Evolutionary conservation across 1,140 invertebrate species (phyloP).

Genomic region (Araneus ventricosus): DNA sequence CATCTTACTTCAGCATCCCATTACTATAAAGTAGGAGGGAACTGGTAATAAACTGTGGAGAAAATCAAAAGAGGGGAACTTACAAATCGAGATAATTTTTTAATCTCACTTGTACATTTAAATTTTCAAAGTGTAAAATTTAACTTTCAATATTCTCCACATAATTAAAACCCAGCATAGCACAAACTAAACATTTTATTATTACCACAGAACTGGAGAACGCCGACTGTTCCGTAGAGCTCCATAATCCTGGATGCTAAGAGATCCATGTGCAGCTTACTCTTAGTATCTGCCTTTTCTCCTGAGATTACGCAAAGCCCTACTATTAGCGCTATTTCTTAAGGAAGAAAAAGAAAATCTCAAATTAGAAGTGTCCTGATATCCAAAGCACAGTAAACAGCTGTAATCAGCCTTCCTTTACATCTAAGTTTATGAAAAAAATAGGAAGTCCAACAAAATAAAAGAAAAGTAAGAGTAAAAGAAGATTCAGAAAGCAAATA

Average conservation of each 20-base stretch:
- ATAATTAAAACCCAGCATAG: constrained; percentile 75
- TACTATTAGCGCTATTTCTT: constrained; percentile 72
- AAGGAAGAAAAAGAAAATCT: constrained; percentile 74
- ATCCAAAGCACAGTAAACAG: constrained; percentile 69
- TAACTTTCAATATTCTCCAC: constrained; percentile 75
- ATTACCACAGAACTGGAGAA: constrained; percentile 71
- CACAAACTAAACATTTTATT: constrained; percentile 74
- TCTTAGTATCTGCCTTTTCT: constrained; percentile 48
- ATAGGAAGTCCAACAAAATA: not conserved
- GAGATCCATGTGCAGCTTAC: constrained; percentile 45
- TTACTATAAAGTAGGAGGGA: constrained; percentile 66
- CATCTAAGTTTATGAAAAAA: constrained; percentile 33
- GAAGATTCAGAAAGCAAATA: not conserved
- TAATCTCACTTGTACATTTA: constrained; percentile 36
- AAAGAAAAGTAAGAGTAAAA: not conserved
- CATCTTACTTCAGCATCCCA: constrained; percentile 73
- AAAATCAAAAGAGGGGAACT: constrained; percentile 74
- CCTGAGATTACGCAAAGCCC: constrained; percentile 64
- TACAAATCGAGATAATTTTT: constrained; percentile 35
- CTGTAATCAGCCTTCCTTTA: constrained; percentile 76
- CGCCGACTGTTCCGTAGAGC: constrained; percentile 19
- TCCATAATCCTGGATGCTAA: constrained; percentile 6
- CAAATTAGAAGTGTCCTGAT: constrained; percentile 63
- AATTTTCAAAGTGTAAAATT: constrained; percentile 56
- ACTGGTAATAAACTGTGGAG: constrained; percentile 75